Evolutionary conservation across 2,797 vertebrate species (phyloP).

Genomic region (Siniperca undulata): DNA sequence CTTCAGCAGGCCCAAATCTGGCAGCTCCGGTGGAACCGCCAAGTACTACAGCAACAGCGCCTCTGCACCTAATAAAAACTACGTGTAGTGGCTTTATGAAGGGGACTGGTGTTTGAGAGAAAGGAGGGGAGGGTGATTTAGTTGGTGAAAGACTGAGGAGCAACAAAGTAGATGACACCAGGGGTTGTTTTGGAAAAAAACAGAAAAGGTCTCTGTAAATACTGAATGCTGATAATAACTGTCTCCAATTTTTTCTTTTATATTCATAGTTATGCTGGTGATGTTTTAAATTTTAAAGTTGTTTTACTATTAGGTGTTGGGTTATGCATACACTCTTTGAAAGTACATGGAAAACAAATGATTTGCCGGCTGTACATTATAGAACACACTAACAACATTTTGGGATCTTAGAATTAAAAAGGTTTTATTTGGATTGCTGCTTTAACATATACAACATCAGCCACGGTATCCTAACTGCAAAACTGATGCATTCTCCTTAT

Average conservation of each 20-base stretch:
- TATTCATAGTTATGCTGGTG: background rate
- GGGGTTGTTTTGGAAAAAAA: background rate
- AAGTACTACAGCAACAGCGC: slow-evolving; percentile 84
- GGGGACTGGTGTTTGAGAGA: slow-evolving; percentile 26
- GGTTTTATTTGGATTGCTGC: background rate
- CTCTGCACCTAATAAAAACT: slow-evolving; percentile 77
- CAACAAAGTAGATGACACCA: slow-evolving; percentile 5
- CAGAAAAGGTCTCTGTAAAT: slow-evolving; percentile 60
- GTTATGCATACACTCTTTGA: slow-evolving; percentile 12
- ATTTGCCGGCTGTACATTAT: background rate
- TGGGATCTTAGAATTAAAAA: background rate
- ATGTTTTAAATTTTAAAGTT: slow-evolving; percentile 3
- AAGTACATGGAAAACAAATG: background rate
- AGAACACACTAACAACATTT: background rate
- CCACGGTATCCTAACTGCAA: background rate
- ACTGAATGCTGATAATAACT: slow-evolving; percentile 19
- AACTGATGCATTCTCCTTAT: background rate
- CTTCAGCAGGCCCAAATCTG: slow-evolving; percentile 78
- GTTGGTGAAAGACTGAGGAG: slow-evolving; percentile 12
- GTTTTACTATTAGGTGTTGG: slow-evolving; percentile 32
- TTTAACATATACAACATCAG: too few relatives aligned
- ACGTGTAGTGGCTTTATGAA: slow-evolving; percentile 73
- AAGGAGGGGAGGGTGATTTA: background rate
- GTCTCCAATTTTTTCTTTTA: slow-evolving; percentile 3
- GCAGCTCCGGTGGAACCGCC: slow-evolving; percentile 72